These are phyloP conservation scores for Nasua narica DNA, from an alignment of 2,797 vertebrate species.

Conservation along the genomic window DNA sequence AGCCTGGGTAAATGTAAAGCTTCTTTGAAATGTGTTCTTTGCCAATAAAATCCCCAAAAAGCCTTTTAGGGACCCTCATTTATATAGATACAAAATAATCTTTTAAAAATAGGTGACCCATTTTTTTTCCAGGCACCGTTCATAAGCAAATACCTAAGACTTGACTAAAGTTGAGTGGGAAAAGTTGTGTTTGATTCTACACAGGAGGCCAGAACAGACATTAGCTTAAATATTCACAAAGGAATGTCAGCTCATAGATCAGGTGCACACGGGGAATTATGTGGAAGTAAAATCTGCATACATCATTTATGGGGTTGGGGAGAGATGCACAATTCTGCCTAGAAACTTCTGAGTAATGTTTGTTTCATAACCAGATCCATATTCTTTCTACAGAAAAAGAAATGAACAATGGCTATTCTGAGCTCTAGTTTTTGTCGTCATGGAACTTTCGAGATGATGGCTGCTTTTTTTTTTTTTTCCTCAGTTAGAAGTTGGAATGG, in stretches of 20 bases:
- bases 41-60: slow-evolving; percentile 49
- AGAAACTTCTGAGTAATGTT: slow-evolving; percentile 59
- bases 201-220: slow-evolving; percentile 63
- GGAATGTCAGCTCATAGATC: slow-evolving; percentile 65
- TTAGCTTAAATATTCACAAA: slow-evolving; percentile 76
- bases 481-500: background rate
- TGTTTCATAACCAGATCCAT: slow-evolving; percentile 51
- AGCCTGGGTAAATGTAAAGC: slow-evolving; percentile 57
- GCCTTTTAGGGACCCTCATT: slow-evolving; percentile 27
- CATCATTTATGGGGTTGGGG: slow-evolving; percentile 49
- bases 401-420: background rate
- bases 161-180: background rate
- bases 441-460: background rate
- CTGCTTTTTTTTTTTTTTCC: background rate
- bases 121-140: background rate
- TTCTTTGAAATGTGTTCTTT: slow-evolving; percentile 61
- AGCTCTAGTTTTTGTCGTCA: background rate
- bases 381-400: slow-evolving; percentile 33
- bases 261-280: slow-evolving; percentile 22
- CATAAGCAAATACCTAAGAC: background rate
- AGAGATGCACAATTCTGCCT: slow-evolving; percentile 50
- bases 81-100: slow-evolving; percentile 3
- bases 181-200: slow-evolving; percentile 56
- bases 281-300: slow-evolving; percentile 52
- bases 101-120: slow-evolving; percentile 47